Evolutionary conservation across 2,888 invertebrate genomes (phyloP).

Genomic region (Hydrotaea diabolus): DNA sequence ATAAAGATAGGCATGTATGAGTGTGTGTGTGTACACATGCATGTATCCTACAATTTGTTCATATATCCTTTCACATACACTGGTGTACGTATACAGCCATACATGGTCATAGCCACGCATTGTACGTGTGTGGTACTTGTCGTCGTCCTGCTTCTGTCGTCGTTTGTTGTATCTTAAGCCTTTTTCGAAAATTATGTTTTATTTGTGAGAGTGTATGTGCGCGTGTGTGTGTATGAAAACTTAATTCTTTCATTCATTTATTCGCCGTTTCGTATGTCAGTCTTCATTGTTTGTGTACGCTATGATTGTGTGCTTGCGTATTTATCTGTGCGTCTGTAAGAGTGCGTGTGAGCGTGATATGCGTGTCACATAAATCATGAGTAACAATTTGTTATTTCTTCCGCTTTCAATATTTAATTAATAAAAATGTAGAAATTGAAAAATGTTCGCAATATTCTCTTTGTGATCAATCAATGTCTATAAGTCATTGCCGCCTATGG

Average conservation of each 20-base stretch:
- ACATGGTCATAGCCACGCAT: too few species aligned
- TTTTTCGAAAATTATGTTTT: background rate
- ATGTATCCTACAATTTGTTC: conserved; percentile 1
- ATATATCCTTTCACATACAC: background rate
- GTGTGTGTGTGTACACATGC: background rate
- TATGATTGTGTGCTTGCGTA: background rate
- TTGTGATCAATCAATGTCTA: conserved; percentile 21
- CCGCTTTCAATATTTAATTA: conserved; percentile 23
- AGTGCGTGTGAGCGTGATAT: background rate
- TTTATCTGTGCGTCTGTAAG: background rate
- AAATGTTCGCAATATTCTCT: background rate
- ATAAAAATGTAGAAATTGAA: conserved; percentile 22
- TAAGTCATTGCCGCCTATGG: background rate
- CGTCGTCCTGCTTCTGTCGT: background rate
- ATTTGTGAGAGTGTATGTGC: background rate
- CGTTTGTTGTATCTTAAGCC: background rate
- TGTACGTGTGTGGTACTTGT: background rate
- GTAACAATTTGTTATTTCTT: background rate
- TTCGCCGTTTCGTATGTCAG: background rate
- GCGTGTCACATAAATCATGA: conserved; percentile 12
- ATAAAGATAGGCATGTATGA: background rate
- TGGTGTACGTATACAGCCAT: background rate
- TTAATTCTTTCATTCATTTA: background rate
- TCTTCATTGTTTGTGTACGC: background rate
- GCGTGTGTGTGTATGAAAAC: too few species aligned